phyloP scores from a whole-genome alignment of 2,797 vertebrate genomes.

The Ctenopoma kingsleyae region DNA sequence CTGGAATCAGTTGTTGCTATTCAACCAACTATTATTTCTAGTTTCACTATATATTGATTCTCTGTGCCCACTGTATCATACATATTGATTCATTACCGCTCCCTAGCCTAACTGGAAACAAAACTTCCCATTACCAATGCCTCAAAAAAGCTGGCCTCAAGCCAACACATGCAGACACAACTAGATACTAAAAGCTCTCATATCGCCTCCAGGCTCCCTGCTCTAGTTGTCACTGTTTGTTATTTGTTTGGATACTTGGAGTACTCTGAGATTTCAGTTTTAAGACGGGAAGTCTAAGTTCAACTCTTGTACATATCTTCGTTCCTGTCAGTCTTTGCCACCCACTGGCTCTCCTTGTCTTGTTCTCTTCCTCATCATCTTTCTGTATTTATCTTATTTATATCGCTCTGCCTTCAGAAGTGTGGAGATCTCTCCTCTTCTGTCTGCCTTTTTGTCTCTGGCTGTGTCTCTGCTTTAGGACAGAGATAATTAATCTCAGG shows the following conservation, averaged over 20 bases:
- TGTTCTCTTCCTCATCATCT: constrained; percentile 26
- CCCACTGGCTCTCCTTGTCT: constrained; percentile 33
- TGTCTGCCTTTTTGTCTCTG: constrained; percentile 44
- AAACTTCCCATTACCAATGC: constrained; percentile 37
- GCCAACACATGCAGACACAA: constrained; percentile 45
- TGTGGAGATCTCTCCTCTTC: constrained; percentile 57
- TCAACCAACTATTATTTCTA: constrained; percentile 19
- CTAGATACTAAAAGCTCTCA: constrained; percentile 41
- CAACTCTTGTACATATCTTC: constrained; percentile 29
- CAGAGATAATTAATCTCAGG: constrained; percentile 78
- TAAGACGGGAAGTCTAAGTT: constrained; percentile 29
- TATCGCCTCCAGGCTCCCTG: constrained; percentile 49
- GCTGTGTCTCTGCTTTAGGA: constrained; percentile 67
- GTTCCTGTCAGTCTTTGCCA: constrained; percentile 33
- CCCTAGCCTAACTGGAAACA: constrained; percentile 37
- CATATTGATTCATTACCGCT: constrained; percentile 35
- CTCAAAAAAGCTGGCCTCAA: constrained; percentile 54
- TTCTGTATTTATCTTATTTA: constrained; percentile 59
- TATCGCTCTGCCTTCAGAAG: constrained; percentile 60
- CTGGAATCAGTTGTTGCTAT: neutral
- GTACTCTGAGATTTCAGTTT: constrained; percentile 38
- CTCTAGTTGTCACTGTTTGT: constrained; percentile 44
- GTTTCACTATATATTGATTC: constrained; percentile 35
- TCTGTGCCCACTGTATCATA: neutral
- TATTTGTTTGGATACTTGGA: constrained; percentile 37